Base-by-base conservation (phyloP, 2,888 invertebrate species). In the Diogma glabrata region DNA sequence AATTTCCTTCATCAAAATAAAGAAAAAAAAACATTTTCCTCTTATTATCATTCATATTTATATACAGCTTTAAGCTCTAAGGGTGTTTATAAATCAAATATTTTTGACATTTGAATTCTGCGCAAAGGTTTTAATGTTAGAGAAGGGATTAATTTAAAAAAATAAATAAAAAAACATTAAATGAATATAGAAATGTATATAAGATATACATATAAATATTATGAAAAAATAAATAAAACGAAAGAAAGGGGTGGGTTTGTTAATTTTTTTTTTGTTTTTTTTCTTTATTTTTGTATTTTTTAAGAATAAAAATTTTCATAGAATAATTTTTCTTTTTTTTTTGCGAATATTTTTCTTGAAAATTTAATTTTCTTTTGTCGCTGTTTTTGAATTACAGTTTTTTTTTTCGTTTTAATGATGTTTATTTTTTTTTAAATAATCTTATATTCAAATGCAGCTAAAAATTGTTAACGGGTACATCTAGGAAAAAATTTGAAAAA, bases 71-170 rank as follows among this genome's bases (percentile, higher is more conserved):
- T 51, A 51, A 52, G 56, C 54, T 55, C 54, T 54, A 54, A 54
- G 55, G 52, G 56, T 57, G 56, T 56, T 57, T 57, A 57, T 57
- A 57, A 57, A 57, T 57, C 57, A 57, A 57, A 57, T 50, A 56
- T 52, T 57, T 57, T 53, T 57, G 57, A 57, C 57, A 57, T 55
- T 52, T 56, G 55, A 56, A 55, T 56, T 56, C 56, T 56, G 55
- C 55, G 57, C 45, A 51, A 51, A 49, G 20, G 52, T 47, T 52
- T 53, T 54, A 51, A 53, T 52, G 45, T 40, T 51, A 51, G 48
- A 43, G 50, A 53, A 54, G 53, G 54, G 55, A 56, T 56, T 56
- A 54, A 54, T 56, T 53, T 51, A 50, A 52, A 50, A 50, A 50
- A 51, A n/a, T n/a, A 47, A 45, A 46, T 36, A 51, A 51, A 51